These are phyloP conservation scores for Drosophila ezoana DNA, from an alignment of 2,888 invertebrate species.

Conservation along the genomic window DNA sequence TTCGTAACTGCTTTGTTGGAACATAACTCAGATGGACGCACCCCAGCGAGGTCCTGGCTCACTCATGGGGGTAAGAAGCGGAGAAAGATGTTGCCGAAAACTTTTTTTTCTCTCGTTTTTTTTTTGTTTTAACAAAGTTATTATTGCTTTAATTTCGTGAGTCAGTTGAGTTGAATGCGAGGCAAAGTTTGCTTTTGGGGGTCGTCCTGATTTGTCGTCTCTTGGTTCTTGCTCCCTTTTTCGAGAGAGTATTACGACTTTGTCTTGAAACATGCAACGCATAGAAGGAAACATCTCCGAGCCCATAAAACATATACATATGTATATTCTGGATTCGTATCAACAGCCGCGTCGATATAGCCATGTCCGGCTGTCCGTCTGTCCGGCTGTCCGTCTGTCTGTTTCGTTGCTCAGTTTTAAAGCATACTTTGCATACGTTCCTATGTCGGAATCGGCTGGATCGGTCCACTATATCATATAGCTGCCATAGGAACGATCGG, in stretches of 20 bases:
- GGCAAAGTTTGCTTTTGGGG: constrained; percentile 56
- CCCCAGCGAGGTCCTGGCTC: constrained; percentile 6
- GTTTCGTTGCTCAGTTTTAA: no score
- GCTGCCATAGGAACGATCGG: no score
- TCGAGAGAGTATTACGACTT: background rate
- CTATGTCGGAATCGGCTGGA: no score
- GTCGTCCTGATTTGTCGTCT: constrained; percentile 59
- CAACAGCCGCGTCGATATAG: no score
- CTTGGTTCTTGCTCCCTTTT: constrained; percentile 1
- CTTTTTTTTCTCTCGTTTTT: constrained; percentile 14
- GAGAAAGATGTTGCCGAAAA: constrained; percentile 24
- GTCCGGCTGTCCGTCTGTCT: no score
- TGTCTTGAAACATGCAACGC: no score
- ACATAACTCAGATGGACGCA: constrained; percentile 14
- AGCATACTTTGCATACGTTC: no score
- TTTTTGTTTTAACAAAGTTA: constrained; percentile 66
- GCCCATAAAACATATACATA: no score
- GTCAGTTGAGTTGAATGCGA: constrained; percentile 68
- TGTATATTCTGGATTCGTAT: no score
- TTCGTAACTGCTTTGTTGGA: constrained; percentile 18
- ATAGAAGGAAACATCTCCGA: no score
- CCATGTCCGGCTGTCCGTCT: no score
- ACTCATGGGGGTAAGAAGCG: constrained; percentile 17
- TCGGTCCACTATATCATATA: no score
- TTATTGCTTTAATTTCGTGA: constrained; percentile 78